Percentiles rank a stretch among this genome's conserved stretches.
Conservation (phyloP, 1,140 invertebrate species). For the Anoplolepis gracilipes region DNA sequence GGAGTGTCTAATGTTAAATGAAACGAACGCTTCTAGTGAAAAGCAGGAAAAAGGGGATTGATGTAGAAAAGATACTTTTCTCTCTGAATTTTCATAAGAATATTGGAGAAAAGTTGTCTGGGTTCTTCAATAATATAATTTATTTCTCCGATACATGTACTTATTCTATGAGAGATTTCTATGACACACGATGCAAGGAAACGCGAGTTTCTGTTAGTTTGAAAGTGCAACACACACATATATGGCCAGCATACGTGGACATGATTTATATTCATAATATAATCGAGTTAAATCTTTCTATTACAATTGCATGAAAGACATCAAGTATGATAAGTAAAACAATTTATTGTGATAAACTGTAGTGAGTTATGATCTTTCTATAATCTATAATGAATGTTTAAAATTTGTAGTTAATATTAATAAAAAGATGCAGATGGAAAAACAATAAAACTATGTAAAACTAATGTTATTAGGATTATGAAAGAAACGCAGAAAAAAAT, state of each 20-base stretch:
- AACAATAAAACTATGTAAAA: neutral
- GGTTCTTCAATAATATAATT: constrained; percentile 13
- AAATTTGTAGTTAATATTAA: neutral
- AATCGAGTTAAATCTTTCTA: neutral
- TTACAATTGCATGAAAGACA: constrained; percentile 33
- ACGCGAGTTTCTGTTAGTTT: constrained; percentile 71
- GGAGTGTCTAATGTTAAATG: constrained; percentile 34
- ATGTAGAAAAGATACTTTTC: neutral
- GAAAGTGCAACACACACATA: constrained; percentile 70
- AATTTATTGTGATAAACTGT: neutral
- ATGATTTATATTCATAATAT: constrained; percentile 46
- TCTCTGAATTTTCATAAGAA: neutral
- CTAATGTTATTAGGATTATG: constrained; percentile 4
- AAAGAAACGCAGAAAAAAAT: neutral
- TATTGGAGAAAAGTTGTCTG: constrained; percentile 27
- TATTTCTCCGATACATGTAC: constrained; percentile 13
- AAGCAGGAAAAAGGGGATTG: constrained; percentile 1
- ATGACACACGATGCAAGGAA: constrained; percentile 68
- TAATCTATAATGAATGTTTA: neutral
- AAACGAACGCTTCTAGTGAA: neutral
- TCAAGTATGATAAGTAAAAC: neutral
- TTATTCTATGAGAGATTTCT: constrained; percentile 45
- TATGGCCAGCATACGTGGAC: neutral
- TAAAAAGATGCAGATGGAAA: neutral
- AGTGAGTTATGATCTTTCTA: neutral